A percentile compares a stretch with the other conserved stretches of the same genome.
phyloP scores from a whole-genome alignment of 2,888 invertebrate species.

The Pandemis heparana region DNA sequence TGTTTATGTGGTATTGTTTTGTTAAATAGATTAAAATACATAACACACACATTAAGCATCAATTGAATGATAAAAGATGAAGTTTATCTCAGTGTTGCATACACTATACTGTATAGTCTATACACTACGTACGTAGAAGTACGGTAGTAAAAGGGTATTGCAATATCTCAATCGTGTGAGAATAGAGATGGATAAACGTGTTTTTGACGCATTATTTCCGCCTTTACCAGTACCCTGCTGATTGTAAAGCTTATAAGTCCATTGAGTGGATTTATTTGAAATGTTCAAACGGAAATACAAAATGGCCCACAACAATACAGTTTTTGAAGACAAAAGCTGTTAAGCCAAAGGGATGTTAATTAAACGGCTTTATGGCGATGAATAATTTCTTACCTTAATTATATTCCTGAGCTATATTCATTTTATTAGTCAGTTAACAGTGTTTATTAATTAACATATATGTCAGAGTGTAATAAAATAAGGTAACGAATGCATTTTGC shows the following conservation, averaged over 20 bases:
- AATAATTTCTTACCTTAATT: conserved; percentile 1
- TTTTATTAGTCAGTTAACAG: neutral
- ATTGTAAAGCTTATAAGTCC: neutral
- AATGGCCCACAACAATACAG: neutral
- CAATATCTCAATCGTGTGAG: neutral
- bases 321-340: neutral
- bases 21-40: too few species aligned
- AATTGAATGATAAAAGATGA: neutral
- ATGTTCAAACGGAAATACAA: conserved; percentile 1
- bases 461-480: neutral
- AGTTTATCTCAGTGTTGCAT: neutral
- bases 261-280: neutral
- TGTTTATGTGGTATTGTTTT: neutral
- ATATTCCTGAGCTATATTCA: neutral
- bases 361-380: neutral
- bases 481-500: neutral
- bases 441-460: neutral
- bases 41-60: too few species aligned
- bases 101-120: too few species aligned
- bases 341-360: neutral
- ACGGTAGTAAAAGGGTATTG: neutral
- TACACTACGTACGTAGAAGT: too few species aligned
- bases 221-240: neutral
- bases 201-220: neutral
- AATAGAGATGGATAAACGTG: neutral